Evolutionary conservation across 1,140 invertebrate genomes (phyloP).

Genomic region (Drosophila watanabei): DNA sequence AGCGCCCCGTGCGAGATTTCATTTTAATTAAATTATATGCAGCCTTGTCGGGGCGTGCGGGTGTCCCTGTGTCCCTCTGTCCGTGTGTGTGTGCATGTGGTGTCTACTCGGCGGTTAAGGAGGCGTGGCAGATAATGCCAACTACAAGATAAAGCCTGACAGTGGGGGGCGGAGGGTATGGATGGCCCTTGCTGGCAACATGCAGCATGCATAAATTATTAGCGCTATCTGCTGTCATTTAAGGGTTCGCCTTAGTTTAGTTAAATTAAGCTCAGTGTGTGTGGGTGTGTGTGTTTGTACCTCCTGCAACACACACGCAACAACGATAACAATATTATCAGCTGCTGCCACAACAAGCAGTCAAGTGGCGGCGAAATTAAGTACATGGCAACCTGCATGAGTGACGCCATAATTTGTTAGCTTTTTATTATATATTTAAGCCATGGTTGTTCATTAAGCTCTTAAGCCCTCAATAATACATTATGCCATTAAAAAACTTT

Average conservation of each 20-base stretch:
- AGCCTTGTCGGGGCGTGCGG: constrained; percentile 26
- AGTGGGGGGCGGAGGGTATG: constrained; percentile 8
- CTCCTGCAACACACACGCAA: constrained; percentile 1
- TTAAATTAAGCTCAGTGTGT: constrained; percentile 25
- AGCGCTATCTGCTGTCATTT: constrained; percentile 50
- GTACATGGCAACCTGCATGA: constrained; percentile 7
- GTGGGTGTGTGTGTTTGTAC: not conserved
- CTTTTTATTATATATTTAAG: not conserved
- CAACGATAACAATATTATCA: constrained; percentile 39
- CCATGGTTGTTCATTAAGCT: not conserved
- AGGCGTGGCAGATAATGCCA: constrained; percentile 41
- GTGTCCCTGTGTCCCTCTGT: not conserved
- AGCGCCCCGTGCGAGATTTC: constrained; percentile 49
- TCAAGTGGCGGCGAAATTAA: constrained; percentile 10
- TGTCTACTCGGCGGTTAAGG: constrained; percentile 20
- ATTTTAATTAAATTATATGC: constrained; percentile 55
- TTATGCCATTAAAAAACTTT: not conserved
- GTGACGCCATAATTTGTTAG: not conserved
- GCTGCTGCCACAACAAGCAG: constrained; percentile 15
- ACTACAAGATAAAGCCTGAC: constrained; percentile 47
- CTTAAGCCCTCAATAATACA: not conserved
- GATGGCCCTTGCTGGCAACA: constrained; percentile 18
- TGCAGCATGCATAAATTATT: constrained; percentile 56
- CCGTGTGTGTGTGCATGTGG: constrained; percentile 7
- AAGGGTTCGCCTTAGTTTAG: constrained; percentile 40